A percentile compares a stretch with the other conserved stretches of the same genome.
phyloP scores from a whole-genome alignment of 53 echinoderm and acorn worm species.

The Patiria pectinifera region DNA sequence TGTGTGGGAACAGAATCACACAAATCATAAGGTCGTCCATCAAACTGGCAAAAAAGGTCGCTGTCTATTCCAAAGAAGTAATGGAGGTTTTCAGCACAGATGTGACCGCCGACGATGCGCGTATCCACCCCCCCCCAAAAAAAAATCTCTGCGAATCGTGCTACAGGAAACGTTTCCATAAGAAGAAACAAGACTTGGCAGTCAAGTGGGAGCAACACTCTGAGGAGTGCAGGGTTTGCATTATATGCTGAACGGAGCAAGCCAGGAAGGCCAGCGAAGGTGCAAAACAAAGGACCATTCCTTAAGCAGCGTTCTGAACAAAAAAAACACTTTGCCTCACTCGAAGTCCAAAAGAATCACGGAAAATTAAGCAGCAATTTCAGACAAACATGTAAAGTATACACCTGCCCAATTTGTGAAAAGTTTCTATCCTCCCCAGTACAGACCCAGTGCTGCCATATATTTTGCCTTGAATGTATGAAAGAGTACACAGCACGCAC shows the following conservation, averaged over 20 bases:
- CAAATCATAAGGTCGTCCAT: too few species aligned
- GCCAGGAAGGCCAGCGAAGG: neutral
- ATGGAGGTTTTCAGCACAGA: too few species aligned
- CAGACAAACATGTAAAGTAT: neutral
- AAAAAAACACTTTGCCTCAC: too few species aligned
- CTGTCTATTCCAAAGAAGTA: too few species aligned
- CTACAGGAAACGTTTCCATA: neutral
- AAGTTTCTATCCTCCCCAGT: neutral
- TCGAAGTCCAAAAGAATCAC: neutral
- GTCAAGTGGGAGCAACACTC: neutral
- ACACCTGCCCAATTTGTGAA: neutral
- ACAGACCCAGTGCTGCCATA: neutral
- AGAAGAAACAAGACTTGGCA: neutral
- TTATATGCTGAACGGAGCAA: neutral
- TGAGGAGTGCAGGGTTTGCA: neutral
- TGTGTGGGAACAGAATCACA: too few species aligned
- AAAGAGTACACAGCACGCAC: neutral
- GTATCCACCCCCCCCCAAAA: neutral
- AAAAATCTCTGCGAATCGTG: neutral
- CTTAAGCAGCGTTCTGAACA: neutral
- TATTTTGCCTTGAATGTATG: conserved; percentile 2
- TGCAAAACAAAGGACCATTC: neutral
- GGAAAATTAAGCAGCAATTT: neutral
- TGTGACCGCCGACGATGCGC: too few species aligned
- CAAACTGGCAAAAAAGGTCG: too few species aligned